Conservation (phyloP, 2,888 invertebrate genomes). For the Carcina quercana region DNA sequence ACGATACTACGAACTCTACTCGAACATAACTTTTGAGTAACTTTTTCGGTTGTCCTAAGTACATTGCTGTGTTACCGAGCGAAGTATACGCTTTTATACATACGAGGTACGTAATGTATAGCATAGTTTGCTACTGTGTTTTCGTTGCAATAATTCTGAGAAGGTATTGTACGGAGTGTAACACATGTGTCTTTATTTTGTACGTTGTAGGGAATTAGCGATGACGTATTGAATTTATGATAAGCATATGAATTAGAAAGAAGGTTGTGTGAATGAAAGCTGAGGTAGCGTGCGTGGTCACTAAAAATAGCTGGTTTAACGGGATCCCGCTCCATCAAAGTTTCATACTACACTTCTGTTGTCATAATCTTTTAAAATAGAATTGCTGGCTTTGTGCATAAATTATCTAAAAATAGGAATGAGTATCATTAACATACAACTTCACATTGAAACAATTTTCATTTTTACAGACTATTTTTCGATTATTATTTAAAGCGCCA, state of each 20-base stretch:
- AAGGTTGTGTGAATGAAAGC: conserved; percentile 17
- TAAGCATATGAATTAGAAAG: conserved; percentile 9
- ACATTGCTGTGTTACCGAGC: conserved; percentile 42
- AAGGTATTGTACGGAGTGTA: no score
- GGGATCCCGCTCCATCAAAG: no score
- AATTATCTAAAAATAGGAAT: no score
- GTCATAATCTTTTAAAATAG: no score
- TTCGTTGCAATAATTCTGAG: no score
- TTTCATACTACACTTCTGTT: no score
- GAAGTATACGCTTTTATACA: conserved; percentile 21
- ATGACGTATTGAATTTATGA: conserved; percentile 18
- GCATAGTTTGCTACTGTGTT: no score
- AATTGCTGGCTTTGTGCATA: no score
- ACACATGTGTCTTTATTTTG: conserved; percentile 34
- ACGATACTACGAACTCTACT: conserved; percentile 30
- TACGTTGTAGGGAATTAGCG: conserved; percentile 25
- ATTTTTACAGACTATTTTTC: no score
- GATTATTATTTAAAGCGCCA: no score
- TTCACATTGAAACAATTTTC: no score
- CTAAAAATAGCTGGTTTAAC: conserved; percentile 25
- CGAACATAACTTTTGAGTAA: conserved; percentile 36
- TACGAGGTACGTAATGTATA: conserved; percentile 24
- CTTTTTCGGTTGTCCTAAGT: conserved; percentile 47
- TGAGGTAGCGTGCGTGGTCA: conserved; percentile 5
- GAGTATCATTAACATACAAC: no score